Conservation (phyloP, 2,888 invertebrate genomes). For the Drosophila antonietae region DNA sequence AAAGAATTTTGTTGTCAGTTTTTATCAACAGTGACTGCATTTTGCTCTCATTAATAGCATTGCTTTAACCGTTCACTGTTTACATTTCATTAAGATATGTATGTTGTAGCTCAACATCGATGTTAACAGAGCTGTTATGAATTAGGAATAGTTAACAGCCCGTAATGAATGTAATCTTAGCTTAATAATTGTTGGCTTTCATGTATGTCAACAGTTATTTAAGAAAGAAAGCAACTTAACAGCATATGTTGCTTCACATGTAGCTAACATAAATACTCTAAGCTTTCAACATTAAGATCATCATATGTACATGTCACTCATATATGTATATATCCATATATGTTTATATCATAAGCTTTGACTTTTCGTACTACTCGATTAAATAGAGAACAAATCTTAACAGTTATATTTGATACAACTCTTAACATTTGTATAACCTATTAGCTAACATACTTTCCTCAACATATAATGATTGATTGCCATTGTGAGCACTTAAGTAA, state of each 20-base stretch:
- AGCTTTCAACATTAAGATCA: conserved; percentile 9
- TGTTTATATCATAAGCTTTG: background rate
- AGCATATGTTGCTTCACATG: background rate
- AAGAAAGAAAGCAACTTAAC: background rate
- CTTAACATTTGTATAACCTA: background rate
- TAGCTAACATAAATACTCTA: background rate
- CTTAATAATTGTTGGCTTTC: background rate
- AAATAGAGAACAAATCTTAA: background rate
- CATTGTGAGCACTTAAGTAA: conserved; percentile 25
- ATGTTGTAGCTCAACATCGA: background rate
- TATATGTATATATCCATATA: background rate
- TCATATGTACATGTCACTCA: background rate
- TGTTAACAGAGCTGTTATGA: background rate
- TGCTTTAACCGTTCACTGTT: background rate
- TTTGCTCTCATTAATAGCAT: background rate
- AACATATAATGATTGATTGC: conserved; percentile 10
- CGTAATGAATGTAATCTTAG: background rate
- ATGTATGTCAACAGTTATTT: background rate
- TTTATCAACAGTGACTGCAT: background rate
- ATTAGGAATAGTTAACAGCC: background rate
- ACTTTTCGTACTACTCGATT: background rate
- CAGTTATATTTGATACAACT: background rate
- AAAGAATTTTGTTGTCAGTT: background rate
- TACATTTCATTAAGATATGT: background rate
- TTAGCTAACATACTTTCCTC: background rate